phyloP scores from a whole-genome alignment of 2,113 vertebrate genomes.

The Nanger granti region DNA sequence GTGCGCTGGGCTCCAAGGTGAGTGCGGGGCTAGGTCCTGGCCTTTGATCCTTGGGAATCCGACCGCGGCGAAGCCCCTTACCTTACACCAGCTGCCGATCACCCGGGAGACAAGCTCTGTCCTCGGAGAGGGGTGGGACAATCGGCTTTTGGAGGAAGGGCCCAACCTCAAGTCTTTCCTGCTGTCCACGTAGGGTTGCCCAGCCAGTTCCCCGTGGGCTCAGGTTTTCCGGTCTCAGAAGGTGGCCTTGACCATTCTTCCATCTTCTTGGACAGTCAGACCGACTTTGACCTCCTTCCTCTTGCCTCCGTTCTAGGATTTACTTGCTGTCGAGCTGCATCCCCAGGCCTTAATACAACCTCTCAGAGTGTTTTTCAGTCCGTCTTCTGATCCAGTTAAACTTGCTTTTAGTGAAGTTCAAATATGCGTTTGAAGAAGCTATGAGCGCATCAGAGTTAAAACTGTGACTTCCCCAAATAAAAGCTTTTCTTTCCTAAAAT shows the following conservation, averaged over 20 bases:
- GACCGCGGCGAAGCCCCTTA: not conserved
- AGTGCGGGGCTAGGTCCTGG: conserved; percentile 32
- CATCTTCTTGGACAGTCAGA: not conserved
- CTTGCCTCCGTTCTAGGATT: not conserved
- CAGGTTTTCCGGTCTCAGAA: not conserved
- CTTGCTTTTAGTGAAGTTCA: not conserved
- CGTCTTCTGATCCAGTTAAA: not conserved
- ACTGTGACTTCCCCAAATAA: not conserved
- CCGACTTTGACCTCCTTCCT: conserved; percentile 3
- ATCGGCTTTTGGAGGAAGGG: not conserved
- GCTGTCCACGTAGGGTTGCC: not conserved
- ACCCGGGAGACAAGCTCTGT: not conserved
- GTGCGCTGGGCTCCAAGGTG: conserved; percentile 37
- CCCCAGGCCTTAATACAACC: not conserved
- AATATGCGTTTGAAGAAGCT: not conserved
- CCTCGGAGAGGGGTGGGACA: not conserved
- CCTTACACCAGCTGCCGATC: not conserved
- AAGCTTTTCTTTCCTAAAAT: not conserved
- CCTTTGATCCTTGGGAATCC: not conserved
- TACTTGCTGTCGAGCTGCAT: not conserved
- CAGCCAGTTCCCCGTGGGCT: not conserved
- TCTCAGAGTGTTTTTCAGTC: not conserved
- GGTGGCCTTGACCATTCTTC: not conserved
- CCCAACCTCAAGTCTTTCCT: not conserved
- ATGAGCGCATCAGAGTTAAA: not conserved